Evolutionary conservation across 2,888 invertebrate species (phyloP), one percentile per base, ranked within the genome.

Genomic region (Phaedon cochleariae): DNA sequence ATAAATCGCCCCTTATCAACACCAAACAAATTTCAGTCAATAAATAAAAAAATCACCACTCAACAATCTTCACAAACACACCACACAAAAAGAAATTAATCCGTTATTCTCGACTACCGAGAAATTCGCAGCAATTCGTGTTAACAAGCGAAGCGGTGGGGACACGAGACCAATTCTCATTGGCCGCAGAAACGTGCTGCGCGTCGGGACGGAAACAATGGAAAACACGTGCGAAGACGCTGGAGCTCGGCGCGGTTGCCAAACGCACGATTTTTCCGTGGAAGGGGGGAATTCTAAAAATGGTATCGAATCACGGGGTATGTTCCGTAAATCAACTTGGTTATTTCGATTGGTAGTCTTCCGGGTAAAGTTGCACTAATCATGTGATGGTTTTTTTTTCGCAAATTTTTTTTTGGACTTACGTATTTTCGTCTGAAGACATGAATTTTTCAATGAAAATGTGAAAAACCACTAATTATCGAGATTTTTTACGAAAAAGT

Each of bases 41-140:
- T 69, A 62, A 26, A 55, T 66, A 49, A 65, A 68, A 68, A 58
- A 51, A 20, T 51, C 46, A 60, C 61, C 34, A 49, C 29, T 41
- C 57, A 52, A 52, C 49, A 59, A 49, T 46, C 55, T 65, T 34
- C 52, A 54, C 17, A 54, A 60, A 64, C 52, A 66, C 64, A 70
- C 59, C 37, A 68, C 66, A 64, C 49, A 46, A 65, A 15, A 41
- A 15, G 4, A 1, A 15, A 10, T 2, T 12, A 41, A n/a, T 15
- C 15, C 12, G 41, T 41, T 61, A 54, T 65, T 54, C 55, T 60
- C 61, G 26, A 54, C 64, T 58, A 48, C 58, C 29, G 52, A 34
- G 34, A 31, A 59, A 59, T 62, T 63, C 62, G 48, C 15, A 18
- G 49, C 9, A 48, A n/a, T 18, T 34, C 34, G 6, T 2, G 34